These are phyloP conservation scores for Drosophila littoralis DNA, from an alignment of 1,140 invertebrate genomes.

Conservation along the genomic window DNA sequence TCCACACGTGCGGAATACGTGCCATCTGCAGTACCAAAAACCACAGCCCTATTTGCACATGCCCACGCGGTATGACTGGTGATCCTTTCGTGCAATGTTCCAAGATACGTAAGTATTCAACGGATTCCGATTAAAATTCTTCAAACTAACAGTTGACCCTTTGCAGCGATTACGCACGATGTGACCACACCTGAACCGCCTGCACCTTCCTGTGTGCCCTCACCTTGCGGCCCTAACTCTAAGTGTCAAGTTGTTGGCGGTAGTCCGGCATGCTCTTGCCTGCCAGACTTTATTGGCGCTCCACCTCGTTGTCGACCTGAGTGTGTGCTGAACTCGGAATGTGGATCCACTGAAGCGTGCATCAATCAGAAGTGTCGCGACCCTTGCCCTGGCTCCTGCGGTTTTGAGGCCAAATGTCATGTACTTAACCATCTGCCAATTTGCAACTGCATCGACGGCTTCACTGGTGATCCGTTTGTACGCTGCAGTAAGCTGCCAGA, in stretches of 20 bases:
- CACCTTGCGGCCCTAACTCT: constrained; percentile 93
- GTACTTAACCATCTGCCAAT: constrained; percentile 90
- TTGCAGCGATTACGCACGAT: constrained; percentile 49
- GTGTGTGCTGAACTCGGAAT: constrained; percentile 91
- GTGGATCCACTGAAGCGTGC: constrained; percentile 89
- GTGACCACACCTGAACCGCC: constrained; percentile 84
- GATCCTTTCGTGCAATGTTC: constrained; percentile 87
- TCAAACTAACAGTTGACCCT: neutral
- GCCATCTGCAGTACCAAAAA: constrained; percentile 87
- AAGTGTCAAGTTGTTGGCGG: constrained; percentile 90
- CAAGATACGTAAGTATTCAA: constrained; percentile 84
- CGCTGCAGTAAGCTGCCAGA: constrained; percentile 86
- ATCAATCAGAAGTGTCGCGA: constrained; percentile 89
- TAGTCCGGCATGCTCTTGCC: constrained; percentile 91
- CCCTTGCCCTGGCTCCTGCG: constrained; percentile 91
- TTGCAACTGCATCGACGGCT: constrained; percentile 88
- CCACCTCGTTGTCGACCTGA: constrained; percentile 92
- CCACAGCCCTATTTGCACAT: constrained; percentile 88
- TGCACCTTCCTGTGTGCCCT: constrained; percentile 90
- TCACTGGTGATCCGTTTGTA: constrained; percentile 90
- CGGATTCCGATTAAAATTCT: neutral
- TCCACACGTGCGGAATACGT: constrained; percentile 88
- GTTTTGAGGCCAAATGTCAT: constrained; percentile 88
- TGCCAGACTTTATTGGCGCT: constrained; percentile 89
- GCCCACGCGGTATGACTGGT: constrained; percentile 87